These are phyloP conservation scores for Nibea coibor DNA, from an alignment of 2,113 vertebrate species.

Conservation along the genomic window DNA sequence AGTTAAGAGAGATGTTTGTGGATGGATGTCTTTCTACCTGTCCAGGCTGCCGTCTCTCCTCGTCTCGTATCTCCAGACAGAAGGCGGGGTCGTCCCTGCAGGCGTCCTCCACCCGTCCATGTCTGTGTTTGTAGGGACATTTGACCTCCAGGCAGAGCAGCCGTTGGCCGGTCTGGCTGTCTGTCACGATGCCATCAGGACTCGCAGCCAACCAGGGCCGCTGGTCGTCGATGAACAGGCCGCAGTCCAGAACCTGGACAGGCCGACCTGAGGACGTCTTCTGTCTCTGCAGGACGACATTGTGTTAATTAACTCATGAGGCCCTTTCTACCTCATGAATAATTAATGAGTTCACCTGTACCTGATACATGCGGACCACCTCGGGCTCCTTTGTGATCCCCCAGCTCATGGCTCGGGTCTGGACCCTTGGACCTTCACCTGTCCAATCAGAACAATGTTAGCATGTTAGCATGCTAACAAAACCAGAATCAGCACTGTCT, in stretches of 20 bases:
- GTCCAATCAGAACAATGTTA: background rate
- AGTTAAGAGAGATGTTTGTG: background rate
- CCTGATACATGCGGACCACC: conserved; percentile 79
- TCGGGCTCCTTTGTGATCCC: conserved; percentile 80
- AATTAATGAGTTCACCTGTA: background rate
- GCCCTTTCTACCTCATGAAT: background rate
- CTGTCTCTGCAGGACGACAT: conserved; percentile 57
- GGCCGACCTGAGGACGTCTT: conserved; percentile 66
- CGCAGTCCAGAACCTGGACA: conserved; percentile 81
- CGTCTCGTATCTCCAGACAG: conserved; percentile 79
- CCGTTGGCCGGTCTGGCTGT: conserved; percentile 62
- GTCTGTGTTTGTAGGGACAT: conserved; percentile 88
- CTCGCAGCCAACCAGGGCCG: conserved; percentile 87
- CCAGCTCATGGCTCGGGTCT: conserved; percentile 87
- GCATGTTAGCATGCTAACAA: too few relatives aligned
- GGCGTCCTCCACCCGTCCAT: conserved; percentile 79
- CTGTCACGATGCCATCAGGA: conserved; percentile 86
- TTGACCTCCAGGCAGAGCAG: conserved; percentile 87
- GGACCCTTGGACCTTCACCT: conserved; percentile 50
- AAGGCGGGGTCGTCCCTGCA: conserved; percentile 84
- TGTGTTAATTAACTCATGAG: background rate
- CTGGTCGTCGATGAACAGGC: conserved; percentile 83
- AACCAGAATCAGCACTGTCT: too few relatives aligned
- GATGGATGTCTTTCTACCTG: conserved; percentile 13
- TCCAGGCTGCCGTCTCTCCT: background rate